phyloP scores from a whole-genome alignment of 2,797 vertebrate species.

The Gymnothorax javanicus region DNA sequence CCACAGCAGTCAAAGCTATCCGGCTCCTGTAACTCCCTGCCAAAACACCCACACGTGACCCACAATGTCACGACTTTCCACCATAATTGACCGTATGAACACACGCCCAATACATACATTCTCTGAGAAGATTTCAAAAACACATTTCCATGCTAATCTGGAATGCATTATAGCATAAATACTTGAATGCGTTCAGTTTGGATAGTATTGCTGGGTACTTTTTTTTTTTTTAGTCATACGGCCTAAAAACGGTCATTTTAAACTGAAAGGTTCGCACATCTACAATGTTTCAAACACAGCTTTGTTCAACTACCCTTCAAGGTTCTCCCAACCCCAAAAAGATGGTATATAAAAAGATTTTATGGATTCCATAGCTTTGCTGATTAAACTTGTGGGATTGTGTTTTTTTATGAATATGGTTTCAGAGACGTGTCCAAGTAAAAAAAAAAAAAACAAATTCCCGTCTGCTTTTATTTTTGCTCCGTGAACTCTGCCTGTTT shows the following conservation, averaged over 20 bases:
- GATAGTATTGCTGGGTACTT: constrained; percentile 30
- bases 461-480: constrained; percentile 44
- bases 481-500: constrained; percentile 25
- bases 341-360: constrained; percentile 33
- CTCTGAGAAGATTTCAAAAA: constrained; percentile 54
- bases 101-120: constrained; percentile 56
- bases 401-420: constrained; percentile 36
- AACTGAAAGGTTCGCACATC: constrained; percentile 27
- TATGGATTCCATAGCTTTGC: constrained; percentile 38
- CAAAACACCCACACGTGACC: constrained; percentile 62
- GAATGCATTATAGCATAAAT: constrained; percentile 35
- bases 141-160: constrained; percentile 42
- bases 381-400: constrained; percentile 39
- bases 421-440: constrained; percentile 40
- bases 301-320: constrained; percentile 41
- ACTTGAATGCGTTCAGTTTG: constrained; percentile 46
- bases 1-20: constrained; percentile 35
- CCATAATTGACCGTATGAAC: constrained; percentile 55
- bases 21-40: constrained; percentile 46
- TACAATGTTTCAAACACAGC: constrained; percentile 16
- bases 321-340: constrained; percentile 35
- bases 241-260: constrained; percentile 43
- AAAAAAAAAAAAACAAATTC: constrained; percentile 11
- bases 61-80: constrained; percentile 54
- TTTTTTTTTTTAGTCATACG: constrained; percentile 27